A percentile compares a stretch with the other conserved stretches of the same genome.
Evolutionary conservation across 2,113 vertebrate species (phyloP).

Genomic region (Peucedramus taeniatus): DNA sequence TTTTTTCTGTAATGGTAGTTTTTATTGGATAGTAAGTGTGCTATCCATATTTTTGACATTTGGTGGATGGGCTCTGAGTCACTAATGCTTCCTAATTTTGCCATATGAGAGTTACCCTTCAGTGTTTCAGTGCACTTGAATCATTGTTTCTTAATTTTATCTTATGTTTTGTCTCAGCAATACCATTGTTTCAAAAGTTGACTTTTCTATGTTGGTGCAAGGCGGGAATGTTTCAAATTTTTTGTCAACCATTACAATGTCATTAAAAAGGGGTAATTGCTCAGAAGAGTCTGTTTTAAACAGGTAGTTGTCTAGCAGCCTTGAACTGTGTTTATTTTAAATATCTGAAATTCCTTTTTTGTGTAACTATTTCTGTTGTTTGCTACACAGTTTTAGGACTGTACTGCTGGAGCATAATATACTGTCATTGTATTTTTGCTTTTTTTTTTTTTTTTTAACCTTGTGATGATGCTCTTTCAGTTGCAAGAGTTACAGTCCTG

Average conservation of each 20-base stretch:
- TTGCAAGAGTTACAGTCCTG: background rate
- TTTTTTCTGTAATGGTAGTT: background rate
- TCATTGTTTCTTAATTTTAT: background rate
- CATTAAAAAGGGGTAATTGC: background rate
- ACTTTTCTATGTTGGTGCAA: background rate
- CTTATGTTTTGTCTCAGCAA: background rate
- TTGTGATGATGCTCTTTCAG: background rate
- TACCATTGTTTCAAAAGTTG: background rate
- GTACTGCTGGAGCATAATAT: background rate
- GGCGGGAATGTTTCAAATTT: background rate
- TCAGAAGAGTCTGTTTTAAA: background rate
- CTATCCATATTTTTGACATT: background rate
- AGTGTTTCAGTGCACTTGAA: background rate
- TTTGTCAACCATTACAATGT: background rate
- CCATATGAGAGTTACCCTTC: background rate
- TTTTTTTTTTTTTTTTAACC: background rate
- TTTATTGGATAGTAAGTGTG: background rate
- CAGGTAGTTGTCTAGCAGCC: background rate
- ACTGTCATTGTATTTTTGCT: background rate
- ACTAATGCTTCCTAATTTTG: background rate
- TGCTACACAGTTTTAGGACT: rapidly evolving
- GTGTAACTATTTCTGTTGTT: background rate
- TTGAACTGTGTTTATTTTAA: background rate
- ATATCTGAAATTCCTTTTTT: background rate
- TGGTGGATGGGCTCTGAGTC: background rate